A percentile compares a stretch with the other conserved stretches of the same genome.
Evolutionary conservation across 2,888 invertebrate species (phyloP).

Genomic region (Pedicia rivosa): DNA sequence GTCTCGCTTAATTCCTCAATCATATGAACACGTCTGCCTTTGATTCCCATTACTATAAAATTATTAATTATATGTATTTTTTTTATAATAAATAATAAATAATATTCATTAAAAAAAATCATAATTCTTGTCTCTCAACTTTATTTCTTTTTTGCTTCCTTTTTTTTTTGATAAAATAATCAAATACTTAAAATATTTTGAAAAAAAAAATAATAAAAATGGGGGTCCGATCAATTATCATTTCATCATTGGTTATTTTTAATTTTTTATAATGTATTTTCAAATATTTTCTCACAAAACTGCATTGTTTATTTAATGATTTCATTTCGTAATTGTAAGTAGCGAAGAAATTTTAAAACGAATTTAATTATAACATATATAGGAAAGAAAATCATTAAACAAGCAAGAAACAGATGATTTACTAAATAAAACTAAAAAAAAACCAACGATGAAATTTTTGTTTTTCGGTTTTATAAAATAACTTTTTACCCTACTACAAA

Average conservation of each 20-base stretch:
- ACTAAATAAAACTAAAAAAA: constrained; percentile 5
- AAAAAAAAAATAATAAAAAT: constrained; percentile 2
- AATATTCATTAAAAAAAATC: not conserved
- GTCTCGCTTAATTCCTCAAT: constrained; percentile 98
- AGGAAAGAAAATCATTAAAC: constrained; percentile 8
- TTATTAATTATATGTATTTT: constrained; percentile 2
- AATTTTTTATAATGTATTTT: too few species aligned
- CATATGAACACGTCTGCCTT: constrained; percentile 95
- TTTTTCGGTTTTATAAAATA: constrained; percentile 2
- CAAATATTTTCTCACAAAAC: too few species aligned
- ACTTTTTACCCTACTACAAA: too few species aligned
- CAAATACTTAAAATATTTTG: not conserved
- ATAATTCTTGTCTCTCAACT: not conserved
- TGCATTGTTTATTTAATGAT: too few species aligned
- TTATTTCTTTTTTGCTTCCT: not conserved
- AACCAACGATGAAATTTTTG: constrained; percentile 1
- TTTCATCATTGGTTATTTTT: too few species aligned
- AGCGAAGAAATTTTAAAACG: too few species aligned
- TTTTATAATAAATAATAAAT: constrained; percentile 5
- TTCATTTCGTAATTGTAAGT: too few species aligned
- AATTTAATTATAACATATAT: constrained; percentile 5
- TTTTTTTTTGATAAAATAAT: not conserved
- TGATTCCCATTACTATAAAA: constrained; percentile 87
- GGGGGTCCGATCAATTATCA: too few species aligned
- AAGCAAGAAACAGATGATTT: too few species aligned